Evolutionary conservation across 2,113 vertebrate genomes (phyloP), one percentile per base, ranked within the genome.

Genomic region (Charadrius vociferus): DNA sequence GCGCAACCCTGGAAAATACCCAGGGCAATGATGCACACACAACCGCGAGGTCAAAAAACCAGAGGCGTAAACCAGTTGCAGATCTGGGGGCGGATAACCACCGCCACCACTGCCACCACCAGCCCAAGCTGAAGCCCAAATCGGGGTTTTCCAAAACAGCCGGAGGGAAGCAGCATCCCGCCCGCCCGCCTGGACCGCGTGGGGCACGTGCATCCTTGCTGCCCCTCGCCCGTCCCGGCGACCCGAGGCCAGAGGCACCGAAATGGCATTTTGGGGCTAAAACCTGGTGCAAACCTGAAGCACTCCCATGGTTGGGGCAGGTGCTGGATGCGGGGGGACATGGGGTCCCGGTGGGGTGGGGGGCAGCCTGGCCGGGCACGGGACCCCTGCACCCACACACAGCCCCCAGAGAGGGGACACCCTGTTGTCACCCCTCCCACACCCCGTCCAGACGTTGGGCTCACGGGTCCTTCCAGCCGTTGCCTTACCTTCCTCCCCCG

Each of bases 141-240:
- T 19, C 0, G 5, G 21, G 5, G 5, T 26, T 43, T 67, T 71
- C 92, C 74, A 66, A 56, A 80, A 21, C 0, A 47, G 2, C 68
- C 34, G 0, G 1, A 19, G 72, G 86, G 56, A 59, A 71, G 52
- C 39, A 43, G 55, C 78, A 16, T 10, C 23, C 30, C 3, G 2
- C 16, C 56, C 37, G 9, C 6, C 0, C 1, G 12, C 43, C 34
- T 22, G 52, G 39, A 37, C n/a, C 58, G 2, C 1, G 1, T 17
- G 1, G 52, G 63, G 14, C 65, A 61, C 11, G 4, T 13, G 63
- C 26, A 9, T 18, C 81, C 79, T n/a, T 5, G 13, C 66, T 21
- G 27, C 47, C 47, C n/a, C 22, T 66, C 2, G 1, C n/a, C 36
- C 23, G 1, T 5, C 3, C 12, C 2, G 0, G 3, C 17, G 20